Evolutionary conservation across 2,113 vertebrate genomes (phyloP), one percentile per base, ranked within the genome.

Genomic region (Copsychus sechellarum): DNA sequence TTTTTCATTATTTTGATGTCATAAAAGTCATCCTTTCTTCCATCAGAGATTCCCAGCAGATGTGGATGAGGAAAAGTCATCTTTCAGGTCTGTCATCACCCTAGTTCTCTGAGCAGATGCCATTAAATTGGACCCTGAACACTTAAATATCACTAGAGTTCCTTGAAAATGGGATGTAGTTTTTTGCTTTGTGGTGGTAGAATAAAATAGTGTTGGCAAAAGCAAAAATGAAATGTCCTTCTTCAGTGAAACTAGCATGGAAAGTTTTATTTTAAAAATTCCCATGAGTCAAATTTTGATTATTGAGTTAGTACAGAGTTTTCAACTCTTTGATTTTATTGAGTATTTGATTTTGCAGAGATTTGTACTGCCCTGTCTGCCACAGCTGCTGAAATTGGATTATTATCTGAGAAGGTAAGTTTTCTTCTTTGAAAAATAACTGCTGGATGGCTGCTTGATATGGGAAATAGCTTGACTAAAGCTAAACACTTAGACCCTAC

Each of bases 1-100:
- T 91, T 93, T 86, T 85, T 79, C 78, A 88, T 87, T 80, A 91
- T 85, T 92, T 92, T 90, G 45, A 72, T 85, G 45, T 61, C 74
- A 72, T 42, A 54, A 57, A 89, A 82, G 36, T 90, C 45, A 38
- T 48, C 12, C 7, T 87, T 84, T 89, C 61, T 79, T 82, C 53
- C 45, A 42, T 48, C 40, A 53, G 76, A 53, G 14, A 64, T 65
- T 89, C 65, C n/a, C 53, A 84, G 57, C 22, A 71, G 36, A 62
- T 31, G 51, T 40, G 38, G 21, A 72, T 66, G 34, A 84, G 56
- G 48, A 54, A 74, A 64, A 81, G 25, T 45, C 2, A 76, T 87
- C 61, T 92, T 81, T 92, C 73, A 79, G n/a, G 8, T 74, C 61
- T 92, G 77, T 89, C 78, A 79, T 74, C 81, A 65, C 18, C 12